Evolutionary conservation across 2,888 invertebrate species (phyloP).

Genomic region (Latrodectus hesperus): DNA sequence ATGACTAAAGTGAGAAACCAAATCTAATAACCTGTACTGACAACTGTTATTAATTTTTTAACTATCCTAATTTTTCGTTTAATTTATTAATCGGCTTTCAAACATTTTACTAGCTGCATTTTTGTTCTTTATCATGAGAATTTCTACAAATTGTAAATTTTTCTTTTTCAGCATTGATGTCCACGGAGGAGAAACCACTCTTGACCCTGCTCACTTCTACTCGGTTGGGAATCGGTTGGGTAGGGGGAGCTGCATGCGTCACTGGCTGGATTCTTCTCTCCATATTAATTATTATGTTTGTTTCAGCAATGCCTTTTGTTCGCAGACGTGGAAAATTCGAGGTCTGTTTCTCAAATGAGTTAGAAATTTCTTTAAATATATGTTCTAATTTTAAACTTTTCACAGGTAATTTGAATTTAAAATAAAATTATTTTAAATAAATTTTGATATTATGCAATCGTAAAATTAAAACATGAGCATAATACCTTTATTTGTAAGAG

Average conservation of each 20-base stretch:
- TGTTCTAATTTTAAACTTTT: not conserved
- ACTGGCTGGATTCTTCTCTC: conserved; percentile 85
- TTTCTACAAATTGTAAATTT: not conserved
- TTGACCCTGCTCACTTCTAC: conserved; percentile 81
- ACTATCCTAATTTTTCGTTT: no score
- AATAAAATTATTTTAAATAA: not conserved
- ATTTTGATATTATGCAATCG: no score
- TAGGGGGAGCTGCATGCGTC: conserved; percentile 88
- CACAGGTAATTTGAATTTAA: not conserved
- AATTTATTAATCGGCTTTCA: no score
- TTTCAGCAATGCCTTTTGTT: conserved; percentile 91
- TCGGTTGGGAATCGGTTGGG: conserved; percentile 84
- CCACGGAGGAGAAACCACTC: conserved; percentile 3
- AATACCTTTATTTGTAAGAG: no score
- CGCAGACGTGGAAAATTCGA: conserved; percentile 91
- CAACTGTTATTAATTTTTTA: no score
- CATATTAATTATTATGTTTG: conserved; percentile 85
- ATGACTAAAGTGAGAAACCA: no score
- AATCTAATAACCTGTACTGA: no score
- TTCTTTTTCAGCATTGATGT: conserved; percentile 18
- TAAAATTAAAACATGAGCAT: no score
- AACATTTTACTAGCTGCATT: no score
- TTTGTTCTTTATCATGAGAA: not conserved
- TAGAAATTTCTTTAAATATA: no score
- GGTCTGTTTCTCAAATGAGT: conserved; percentile 77